A percentile compares a stretch with the other conserved stretches of the same genome.
These are phyloP conservation scores for Carcinoscorpius rotundicauda DNA, from an alignment of 1,140 invertebrate genomes.

Conservation along the genomic window DNA sequence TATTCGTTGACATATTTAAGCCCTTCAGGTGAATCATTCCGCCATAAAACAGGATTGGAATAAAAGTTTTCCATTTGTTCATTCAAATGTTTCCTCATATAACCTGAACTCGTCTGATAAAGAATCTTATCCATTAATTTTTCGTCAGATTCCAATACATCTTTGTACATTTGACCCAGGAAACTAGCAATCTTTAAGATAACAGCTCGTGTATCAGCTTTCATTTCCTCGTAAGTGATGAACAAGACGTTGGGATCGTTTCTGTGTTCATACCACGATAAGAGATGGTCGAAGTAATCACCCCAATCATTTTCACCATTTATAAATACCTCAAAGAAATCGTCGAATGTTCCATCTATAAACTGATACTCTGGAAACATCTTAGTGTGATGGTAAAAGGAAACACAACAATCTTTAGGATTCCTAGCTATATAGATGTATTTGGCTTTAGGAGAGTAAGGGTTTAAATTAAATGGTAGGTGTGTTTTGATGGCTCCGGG, in stretches of 20 bases:
- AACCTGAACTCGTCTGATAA: constrained; percentile 11
- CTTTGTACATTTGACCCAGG: constrained; percentile 11
- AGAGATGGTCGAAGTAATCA: constrained; percentile 33
- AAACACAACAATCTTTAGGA: constrained; percentile 72
- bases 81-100: constrained; percentile 10
- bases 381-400: constrained; percentile 67
- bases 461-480: constrained; percentile 18
- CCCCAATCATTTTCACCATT: constrained; percentile 29
- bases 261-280: constrained; percentile 26
- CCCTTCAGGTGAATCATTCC: too few relatives aligned
- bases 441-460: constrained; percentile 32
- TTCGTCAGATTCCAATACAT: constrained; percentile 4
- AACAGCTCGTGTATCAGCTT: constrained; percentile 1
- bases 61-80: too few relatives aligned
- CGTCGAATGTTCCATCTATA: constrained; percentile 23
- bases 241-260: constrained; percentile 18
- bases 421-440: constrained; percentile 64
- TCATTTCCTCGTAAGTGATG: constrained; percentile 18
- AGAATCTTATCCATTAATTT: constrained; percentile 15
- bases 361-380: not conserved
- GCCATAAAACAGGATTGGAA: too few relatives aligned
- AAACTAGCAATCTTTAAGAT: constrained; percentile 10
- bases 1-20: too few relatives aligned
- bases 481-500: constrained; percentile 18
- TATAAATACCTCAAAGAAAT: constrained; percentile 31